Base-by-base conservation (phyloP, 2,113 vertebrate genomes). In the Psophia crepitans region DNA sequence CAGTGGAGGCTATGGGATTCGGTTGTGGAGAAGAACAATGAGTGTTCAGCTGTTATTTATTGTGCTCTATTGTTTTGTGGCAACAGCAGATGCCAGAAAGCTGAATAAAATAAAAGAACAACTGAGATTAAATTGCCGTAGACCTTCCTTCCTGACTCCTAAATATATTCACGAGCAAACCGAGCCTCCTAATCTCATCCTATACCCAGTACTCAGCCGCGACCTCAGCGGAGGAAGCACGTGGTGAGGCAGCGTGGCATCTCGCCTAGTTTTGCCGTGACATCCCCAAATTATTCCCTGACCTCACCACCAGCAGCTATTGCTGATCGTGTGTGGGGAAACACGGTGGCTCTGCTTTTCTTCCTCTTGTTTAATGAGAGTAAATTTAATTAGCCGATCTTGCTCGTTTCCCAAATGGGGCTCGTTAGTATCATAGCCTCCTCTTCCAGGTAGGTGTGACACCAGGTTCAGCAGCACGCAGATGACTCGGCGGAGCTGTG, bases 21-120 rank as follows among this genome's bases (percentile, higher is more conserved):
- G 13, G 93, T 63, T 49, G 68, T 94, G 90, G 88, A 70, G 86
- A 65, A 95, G 91, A 97, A 97, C 96, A 97, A 97, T 97, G 96
- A 95, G 63, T 2, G 26, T 92, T 97, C 97, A 97, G 94, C 96
- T 97, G 97, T 95, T 97, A 95, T 87, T 95, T 91, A 93, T 96
- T 95, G 94, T 80, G 76, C 60, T 97, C 95, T 71, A 97, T 97
- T 97, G 97, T 97, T 97, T 97, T 94, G 89, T 91, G 92, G 93
- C 92, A 96, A 95, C 92, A 95, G 95, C 96, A 97, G 97, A 97
- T 97, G 97, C 94, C 93, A 95, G 95, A 97, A 95, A 96, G 85
- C 96, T 96, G 95, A 95, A 96, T 56, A 95, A 96, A 95, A 90
- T 81, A 15, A 81, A 93, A 96, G 94, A 96, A 96, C 87, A 93